A percentile compares a stretch with the other conserved stretches of the same genome.
Conservation (phyloP, 1,140 invertebrate species). For the Pogonognathellus flavescens region DNA sequence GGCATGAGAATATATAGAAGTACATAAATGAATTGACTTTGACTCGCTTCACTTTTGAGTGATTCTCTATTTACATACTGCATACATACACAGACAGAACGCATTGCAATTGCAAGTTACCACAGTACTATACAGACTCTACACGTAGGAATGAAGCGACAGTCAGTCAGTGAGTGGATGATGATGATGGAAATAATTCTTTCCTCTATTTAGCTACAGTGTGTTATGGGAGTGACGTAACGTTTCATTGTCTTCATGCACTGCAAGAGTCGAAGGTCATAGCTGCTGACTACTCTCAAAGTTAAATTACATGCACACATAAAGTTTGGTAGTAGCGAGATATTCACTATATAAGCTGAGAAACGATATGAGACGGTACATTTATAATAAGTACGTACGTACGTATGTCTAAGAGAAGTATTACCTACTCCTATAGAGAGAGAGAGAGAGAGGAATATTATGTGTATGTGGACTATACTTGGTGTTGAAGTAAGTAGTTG, state of each 20-base stretch:
- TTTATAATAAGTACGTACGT: background rate
- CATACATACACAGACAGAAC: too few species aligned
- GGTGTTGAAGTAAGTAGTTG: background rate
- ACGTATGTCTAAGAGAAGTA: background rate
- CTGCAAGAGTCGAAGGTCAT: conserved; percentile 35
- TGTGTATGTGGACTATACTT: too few species aligned
- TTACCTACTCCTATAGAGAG: background rate
- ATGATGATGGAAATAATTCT: background rate
- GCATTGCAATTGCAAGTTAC: too few species aligned
- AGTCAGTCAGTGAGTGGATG: background rate
- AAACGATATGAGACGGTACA: background rate
- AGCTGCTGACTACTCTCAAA: background rate
- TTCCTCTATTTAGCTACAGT: conserved; percentile 35
- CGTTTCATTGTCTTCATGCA: conserved; percentile 36
- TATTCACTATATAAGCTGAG: background rate
- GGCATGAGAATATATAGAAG: too few species aligned
- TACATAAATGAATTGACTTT: too few species aligned
- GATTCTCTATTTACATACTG: too few species aligned
- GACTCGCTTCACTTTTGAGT: too few species aligned
- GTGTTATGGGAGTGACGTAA: conserved; percentile 42
- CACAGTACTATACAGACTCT: too few species aligned
- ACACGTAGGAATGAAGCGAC: background rate
- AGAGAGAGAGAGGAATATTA: too few species aligned
- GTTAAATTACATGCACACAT: too few species aligned
- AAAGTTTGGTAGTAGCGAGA: too few species aligned